Evolutionary conservation across 2,113 vertebrate species (phyloP), one percentile per base, ranked within the genome.

Genomic region (Etia nguti): DNA sequence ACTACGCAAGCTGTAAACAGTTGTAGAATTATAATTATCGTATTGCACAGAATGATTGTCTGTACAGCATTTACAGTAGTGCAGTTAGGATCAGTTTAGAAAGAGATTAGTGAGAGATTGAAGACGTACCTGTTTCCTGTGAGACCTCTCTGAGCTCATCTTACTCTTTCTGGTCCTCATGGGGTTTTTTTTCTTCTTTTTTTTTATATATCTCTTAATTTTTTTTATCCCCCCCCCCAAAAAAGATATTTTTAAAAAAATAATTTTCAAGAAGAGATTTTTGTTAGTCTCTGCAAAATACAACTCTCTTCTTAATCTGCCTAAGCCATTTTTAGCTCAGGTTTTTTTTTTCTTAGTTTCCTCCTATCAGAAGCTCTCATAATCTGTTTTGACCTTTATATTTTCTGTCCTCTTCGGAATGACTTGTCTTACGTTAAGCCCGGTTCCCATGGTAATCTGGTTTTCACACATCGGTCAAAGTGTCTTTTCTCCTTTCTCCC

Each of bases 361-460:
- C 16, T 57, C n/a, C 60, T 36, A 13, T 65, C 13, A 36, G 6
- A 18, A 20, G 16, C 10, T 52, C 12, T 83, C 29, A 10, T 36
- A 54, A 50, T 57, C 22, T 70, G 9, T 68, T 43, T 85, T 77
- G 55, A 85, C 80, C 81, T 81, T 68, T 81, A 75, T 50, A 52
- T 83, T 85, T 59, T 80, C 46, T 43, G 59, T 89, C 68, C 54
- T 46, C 82, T 31, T 38, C 2, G 4, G 46, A 77, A 31, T 4
- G 4, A 50, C 38, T 65, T 79, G 56, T 70, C 9, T 82, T 4
- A 41, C 46, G 60, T 75, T 2, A 43, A n/a, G 62, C 56, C 34
- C 16, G 18, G 82, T 91, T 91, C 73, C 80, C 80, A 87, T 85
- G 75, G 75, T 83, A 81, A 59, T 91, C 54, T 80, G 16, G 10